phyloP scores from a whole-genome alignment of 2,113 vertebrate genomes.

The Bagarius yarrelli region DNA sequence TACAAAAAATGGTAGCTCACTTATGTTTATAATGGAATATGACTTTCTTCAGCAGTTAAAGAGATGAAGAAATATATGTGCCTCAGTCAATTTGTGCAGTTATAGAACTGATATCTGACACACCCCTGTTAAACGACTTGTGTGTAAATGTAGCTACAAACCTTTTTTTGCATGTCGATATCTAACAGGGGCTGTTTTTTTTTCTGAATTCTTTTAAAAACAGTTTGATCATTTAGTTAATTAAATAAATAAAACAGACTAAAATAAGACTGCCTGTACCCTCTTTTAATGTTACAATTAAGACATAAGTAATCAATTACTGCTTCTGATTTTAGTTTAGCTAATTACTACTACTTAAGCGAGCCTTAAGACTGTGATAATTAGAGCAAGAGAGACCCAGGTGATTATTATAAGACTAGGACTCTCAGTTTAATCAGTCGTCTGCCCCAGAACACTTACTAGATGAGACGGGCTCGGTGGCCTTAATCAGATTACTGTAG shows the following conservation, averaged over 20 bases:
- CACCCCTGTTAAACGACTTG: background rate
- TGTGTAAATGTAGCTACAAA: background rate
- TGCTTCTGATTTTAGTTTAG: constrained; percentile 8
- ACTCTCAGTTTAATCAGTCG: constrained; percentile 38
- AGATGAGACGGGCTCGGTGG: constrained; percentile 33
- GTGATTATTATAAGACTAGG: constrained; percentile 40
- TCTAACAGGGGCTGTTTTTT: background rate
- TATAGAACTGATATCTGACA: background rate
- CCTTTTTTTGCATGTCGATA: background rate
- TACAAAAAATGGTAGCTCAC: background rate
- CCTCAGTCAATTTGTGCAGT: background rate
- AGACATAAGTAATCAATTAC: background rate
- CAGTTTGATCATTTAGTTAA: background rate
- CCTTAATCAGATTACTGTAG: constrained; percentile 44
- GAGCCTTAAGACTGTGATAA: constrained; percentile 7
- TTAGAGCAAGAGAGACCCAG: background rate
- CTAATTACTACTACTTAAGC: constrained; percentile 14
- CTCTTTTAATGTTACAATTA: background rate
- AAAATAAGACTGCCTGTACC: background rate
- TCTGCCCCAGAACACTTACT: constrained; percentile 25
- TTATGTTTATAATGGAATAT: background rate
- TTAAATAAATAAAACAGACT: background rate
- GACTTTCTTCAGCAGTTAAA: background rate
- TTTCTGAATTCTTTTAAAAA: background rate
- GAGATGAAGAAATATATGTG: background rate